These are phyloP conservation scores for Chironomus tepperi DNA, from an alignment of 1,140 invertebrate species.

Conservation along the genomic window DNA sequence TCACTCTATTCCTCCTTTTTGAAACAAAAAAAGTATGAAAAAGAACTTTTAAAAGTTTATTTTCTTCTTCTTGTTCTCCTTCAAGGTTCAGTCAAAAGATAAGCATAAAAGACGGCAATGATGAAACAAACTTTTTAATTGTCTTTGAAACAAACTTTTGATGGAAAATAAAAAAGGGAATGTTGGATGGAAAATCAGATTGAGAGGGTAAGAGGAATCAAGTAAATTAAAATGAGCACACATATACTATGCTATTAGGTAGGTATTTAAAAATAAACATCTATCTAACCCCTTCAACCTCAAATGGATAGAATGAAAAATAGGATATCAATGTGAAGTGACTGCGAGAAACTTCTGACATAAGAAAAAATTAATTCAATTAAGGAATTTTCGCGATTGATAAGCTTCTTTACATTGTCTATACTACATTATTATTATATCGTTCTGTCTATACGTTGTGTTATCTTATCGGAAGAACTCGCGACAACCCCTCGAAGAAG, in stretches of 20 bases:
- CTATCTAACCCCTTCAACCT: no score
- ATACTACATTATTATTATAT: not conserved
- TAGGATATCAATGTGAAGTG: not conserved
- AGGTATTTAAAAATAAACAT: not conserved
- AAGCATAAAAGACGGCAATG: constrained; percentile 6
- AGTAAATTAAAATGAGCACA: not conserved
- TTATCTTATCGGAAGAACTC: constrained; percentile 14
- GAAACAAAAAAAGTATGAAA: no score
- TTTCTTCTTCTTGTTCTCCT: no score
- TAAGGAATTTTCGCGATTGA: not conserved
- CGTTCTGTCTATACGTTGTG: not conserved
- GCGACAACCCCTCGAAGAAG: not conserved
- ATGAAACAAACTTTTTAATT: constrained; percentile 15
- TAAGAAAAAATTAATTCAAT: constrained; percentile 1
- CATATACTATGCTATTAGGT: not conserved
- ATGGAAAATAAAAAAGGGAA: not conserved
- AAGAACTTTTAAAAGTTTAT: no score
- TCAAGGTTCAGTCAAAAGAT: not conserved
- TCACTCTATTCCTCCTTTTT: no score
- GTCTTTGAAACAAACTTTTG: constrained; percentile 1
- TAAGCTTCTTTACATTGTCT: not conserved
- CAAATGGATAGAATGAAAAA: not conserved
- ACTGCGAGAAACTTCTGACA: not conserved
- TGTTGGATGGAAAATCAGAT: not conserved
- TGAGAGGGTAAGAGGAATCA: not conserved